These are phyloP conservation scores for Centropus unirufus DNA, from an alignment of 2,113 vertebrate genomes.

Conservation along the genomic window DNA sequence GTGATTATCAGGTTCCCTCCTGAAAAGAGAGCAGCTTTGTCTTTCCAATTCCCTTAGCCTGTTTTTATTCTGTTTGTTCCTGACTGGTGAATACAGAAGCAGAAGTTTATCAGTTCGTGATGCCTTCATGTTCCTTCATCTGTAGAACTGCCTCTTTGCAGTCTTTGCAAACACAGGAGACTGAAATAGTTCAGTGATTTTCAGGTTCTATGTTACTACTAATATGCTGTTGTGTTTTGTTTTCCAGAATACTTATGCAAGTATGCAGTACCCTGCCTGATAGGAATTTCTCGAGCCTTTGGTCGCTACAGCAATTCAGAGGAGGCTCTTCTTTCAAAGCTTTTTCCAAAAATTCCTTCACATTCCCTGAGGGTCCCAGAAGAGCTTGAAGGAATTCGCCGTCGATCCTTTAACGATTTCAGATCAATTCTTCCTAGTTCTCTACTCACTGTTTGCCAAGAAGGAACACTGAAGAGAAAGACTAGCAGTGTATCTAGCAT, in stretches of 20 bases:
- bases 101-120: not conserved
- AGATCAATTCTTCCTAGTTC: conserved; percentile 93
- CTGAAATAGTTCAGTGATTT: not conserved
- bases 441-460: conserved; percentile 88
- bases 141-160: not conserved
- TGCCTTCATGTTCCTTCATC: not conserved
- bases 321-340: conserved; percentile 90
- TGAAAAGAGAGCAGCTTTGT: not conserved
- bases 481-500: conserved; percentile 83
- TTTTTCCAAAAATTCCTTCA: conserved; percentile 86
- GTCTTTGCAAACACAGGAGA: not conserved
- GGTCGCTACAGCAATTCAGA: conserved; percentile 92
- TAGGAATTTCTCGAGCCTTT: conserved; percentile 91
- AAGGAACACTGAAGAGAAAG: conserved; percentile 86
- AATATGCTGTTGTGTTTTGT: not conserved
- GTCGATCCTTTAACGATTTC: conserved; percentile 96
- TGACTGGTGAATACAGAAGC: not conserved
- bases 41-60: not conserved
- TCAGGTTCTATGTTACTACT: not conserved
- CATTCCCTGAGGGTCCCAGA: conserved; percentile 80
- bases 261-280: conserved; percentile 86
- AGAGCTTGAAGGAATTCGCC: conserved; percentile 87
- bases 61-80: not conserved
- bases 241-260: conserved; percentile 90
- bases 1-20: not conserved